Percentiles rank a stretch among this genome's conserved stretches.
Conservation (phyloP, 2,113 vertebrate species). For the Callaeas wilsoni region DNA sequence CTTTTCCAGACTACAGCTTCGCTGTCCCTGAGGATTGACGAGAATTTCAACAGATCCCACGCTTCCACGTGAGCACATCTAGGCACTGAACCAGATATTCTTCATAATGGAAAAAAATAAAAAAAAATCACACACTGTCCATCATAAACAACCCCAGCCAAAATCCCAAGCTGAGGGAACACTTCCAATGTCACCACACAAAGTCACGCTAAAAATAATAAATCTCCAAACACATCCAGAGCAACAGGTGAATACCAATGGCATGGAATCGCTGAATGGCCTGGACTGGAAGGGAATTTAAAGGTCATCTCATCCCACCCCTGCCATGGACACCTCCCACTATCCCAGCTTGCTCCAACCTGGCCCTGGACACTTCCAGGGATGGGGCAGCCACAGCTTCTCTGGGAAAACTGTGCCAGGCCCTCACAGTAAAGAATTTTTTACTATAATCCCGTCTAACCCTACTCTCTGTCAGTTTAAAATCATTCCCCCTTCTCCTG, state of each 20-base stretch:
- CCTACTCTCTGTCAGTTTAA: background rate
- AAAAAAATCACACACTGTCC: background rate
- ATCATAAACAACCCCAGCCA: background rate
- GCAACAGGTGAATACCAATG: background rate
- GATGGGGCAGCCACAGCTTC: background rate
- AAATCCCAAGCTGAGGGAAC: background rate
- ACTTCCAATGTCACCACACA: background rate
- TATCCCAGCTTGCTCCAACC: fast-evolving
- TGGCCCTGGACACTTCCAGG: background rate
- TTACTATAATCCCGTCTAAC: too few relatives aligned
- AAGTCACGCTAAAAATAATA: background rate
- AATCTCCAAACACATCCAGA: background rate
- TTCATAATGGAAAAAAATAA: background rate
- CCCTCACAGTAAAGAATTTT: background rate
- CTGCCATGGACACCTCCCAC: background rate
- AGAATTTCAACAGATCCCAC: background rate
- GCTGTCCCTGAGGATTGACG: background rate
- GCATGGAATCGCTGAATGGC: background rate
- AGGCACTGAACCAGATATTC: background rate
- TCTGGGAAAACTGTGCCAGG: background rate
- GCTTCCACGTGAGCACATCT: fast-evolving
- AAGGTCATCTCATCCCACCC: background rate
- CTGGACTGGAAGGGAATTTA: background rate
- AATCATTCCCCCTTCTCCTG: background rate
- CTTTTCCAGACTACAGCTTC: background rate